Conservation (phyloP, 2,888 invertebrate genomes). For the Rhorus exstirpatorius region DNA sequence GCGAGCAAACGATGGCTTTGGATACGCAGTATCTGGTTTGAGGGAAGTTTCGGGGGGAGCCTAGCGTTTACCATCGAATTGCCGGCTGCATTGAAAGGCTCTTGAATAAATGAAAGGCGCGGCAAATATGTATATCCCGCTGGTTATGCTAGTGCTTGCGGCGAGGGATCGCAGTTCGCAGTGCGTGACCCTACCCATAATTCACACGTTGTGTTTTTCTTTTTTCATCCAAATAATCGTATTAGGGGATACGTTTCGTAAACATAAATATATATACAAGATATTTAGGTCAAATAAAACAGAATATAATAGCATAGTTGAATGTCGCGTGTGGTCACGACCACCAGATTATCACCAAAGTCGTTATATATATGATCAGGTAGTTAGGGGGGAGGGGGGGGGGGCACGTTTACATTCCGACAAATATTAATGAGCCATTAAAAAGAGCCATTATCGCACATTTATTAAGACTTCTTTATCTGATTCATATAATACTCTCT, state of each 20-base stretch:
- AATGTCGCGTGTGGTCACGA: slow-evolving; percentile 59
- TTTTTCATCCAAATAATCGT: slow-evolving; percentile 52
- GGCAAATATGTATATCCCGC: slow-evolving; percentile 44
- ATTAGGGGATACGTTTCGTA: slow-evolving; percentile 27
- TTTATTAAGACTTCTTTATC: slow-evolving; percentile 34
- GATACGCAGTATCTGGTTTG: neutral
- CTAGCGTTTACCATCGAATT: slow-evolving; percentile 60
- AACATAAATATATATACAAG: neutral
- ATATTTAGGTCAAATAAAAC: slow-evolving; percentile 59
- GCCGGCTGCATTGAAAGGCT: slow-evolving; percentile 61
- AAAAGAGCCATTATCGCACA: slow-evolving; percentile 55
- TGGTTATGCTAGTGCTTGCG: slow-evolving; percentile 10
- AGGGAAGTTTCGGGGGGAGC: slow-evolving; percentile 21
- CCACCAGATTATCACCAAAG: slow-evolving; percentile 46
- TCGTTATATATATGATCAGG: slow-evolving; percentile 1
- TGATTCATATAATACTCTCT: slow-evolving; percentile 26
- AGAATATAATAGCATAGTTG: slow-evolving; percentile 34
- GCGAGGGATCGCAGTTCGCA: slow-evolving; percentile 40
- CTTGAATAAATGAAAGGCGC: slow-evolving; percentile 69
- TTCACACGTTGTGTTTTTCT: slow-evolving; percentile 53
- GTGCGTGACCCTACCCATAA: slow-evolving; percentile 50
- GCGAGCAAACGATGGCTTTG: slow-evolving; percentile 10
- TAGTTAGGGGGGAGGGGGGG: slow-evolving; percentile 28
- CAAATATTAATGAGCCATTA: slow-evolving; percentile 65
- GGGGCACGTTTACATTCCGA: slow-evolving; percentile 51